phyloP scores from a whole-genome alignment of 2,888 invertebrate species.

The Theretra japonica region DNA sequence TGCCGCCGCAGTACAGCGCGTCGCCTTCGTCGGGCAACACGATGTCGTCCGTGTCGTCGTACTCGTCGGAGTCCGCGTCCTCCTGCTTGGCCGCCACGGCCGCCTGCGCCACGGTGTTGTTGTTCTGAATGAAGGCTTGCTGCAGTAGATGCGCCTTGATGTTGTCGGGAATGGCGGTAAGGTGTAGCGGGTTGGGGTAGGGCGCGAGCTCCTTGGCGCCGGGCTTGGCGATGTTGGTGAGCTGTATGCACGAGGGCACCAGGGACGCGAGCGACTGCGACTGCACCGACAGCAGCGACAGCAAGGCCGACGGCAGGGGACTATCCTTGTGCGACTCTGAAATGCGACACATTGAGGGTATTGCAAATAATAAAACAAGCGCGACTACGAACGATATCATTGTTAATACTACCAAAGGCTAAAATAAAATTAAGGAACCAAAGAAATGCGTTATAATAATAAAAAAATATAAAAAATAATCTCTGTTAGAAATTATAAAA shows the following conservation, averaged over 20 bases:
- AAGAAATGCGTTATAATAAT: conserved; percentile 84
- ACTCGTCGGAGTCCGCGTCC: conserved; percentile 81
- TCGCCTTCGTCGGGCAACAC: conserved; percentile 77
- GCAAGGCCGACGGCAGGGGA: conserved; percentile 75
- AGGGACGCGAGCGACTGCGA: conserved; percentile 59
- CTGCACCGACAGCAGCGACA: conserved; percentile 75
- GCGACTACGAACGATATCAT: conserved; percentile 74
- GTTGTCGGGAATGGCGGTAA: conserved; percentile 57
- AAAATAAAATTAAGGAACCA: conserved; percentile 84
- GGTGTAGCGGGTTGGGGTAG: conserved; percentile 41
- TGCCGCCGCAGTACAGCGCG: conserved; percentile 56
- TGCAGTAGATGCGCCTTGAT: conserved; percentile 70
- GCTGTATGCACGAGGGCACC: conserved; percentile 63
- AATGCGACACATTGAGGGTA: conserved; percentile 78
- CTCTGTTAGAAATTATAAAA: conserved; percentile 81
- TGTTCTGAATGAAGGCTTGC: conserved; percentile 74
- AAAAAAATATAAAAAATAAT: conserved; percentile 67
- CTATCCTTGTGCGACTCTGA: conserved; percentile 77
- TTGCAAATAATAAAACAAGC: conserved; percentile 78
- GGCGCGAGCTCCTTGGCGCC: conserved; percentile 44
- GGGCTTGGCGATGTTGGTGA: conserved; percentile 55
- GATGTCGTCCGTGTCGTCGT: conserved; percentile 83
- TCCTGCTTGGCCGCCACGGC: conserved; percentile 64
- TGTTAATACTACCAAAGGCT: conserved; percentile 85
- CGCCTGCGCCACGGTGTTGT: conserved; percentile 53